Conservation (phyloP, 1,140 invertebrate species). For the Heliconius hermathena region DNA sequence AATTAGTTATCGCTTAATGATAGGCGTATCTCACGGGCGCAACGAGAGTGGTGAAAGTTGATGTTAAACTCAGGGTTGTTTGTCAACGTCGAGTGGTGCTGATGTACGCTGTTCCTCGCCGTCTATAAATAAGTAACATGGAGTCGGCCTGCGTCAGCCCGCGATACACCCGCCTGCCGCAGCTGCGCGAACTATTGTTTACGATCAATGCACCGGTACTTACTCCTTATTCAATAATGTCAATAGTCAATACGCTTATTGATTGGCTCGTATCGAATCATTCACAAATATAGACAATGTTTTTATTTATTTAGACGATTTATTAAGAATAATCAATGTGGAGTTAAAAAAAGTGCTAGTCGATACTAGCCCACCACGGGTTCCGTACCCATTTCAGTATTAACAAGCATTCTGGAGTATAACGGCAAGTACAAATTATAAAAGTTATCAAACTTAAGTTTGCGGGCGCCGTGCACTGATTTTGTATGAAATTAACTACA, state of each 20-base stretch:
- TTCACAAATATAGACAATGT: neutral
- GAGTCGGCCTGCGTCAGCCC: slow-evolving; percentile 48
- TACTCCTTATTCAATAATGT: slow-evolving; percentile 34
- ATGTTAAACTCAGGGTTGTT: slow-evolving; percentile 65
- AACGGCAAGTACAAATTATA: no score
- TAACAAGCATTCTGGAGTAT: no score
- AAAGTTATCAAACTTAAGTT: no score
- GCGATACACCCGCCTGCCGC: slow-evolving; percentile 40
- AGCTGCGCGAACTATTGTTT: slow-evolving; percentile 39
- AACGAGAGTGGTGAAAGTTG: slow-evolving; percentile 40
- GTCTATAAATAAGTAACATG: slow-evolving; percentile 71
- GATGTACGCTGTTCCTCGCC: slow-evolving; percentile 52
- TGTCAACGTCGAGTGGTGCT: slow-evolving; percentile 67
- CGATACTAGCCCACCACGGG: no score
- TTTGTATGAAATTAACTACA: no score
- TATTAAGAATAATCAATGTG: neutral
- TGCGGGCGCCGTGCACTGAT: no score
- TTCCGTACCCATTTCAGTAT: no score
- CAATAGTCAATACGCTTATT: slow-evolving; percentile 36
- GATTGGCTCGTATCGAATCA: slow-evolving; percentile 30
- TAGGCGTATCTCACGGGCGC: slow-evolving; percentile 41
- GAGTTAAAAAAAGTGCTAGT: no score
- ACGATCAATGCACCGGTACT: slow-evolving; percentile 36
- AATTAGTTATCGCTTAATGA: slow-evolving; percentile 38
- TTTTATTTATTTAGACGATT: neutral